Base-by-base conservation (phyloP, 2,113 vertebrate genomes). In the Indicator indicator region DNA sequence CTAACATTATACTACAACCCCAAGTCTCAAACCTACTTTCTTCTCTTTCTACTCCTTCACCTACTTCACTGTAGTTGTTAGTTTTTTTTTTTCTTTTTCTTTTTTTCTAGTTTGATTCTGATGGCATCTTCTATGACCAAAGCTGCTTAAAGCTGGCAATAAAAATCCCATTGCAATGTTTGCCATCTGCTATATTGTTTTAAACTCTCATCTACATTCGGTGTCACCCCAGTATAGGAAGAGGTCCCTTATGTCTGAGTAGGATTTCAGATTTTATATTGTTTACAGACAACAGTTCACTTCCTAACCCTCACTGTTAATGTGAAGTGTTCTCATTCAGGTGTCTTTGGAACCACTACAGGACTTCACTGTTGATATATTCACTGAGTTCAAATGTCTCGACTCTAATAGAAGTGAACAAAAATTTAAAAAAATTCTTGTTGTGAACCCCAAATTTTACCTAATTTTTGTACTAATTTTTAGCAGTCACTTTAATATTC, bases 181-280 rank as follows among this genome's bases (percentile, higher is more conserved):
- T 93, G 46, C 69, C 80, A 73, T 93, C 69, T 88, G 52, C 83
- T 91, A 65, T 28, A 62, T 28, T 58, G 20, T 81, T 90, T 83
- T 86, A 80, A 90, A 70, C 18, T 86, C 69, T 83, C 70, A 78
- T 88, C 46, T 90, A 18, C n/a, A 52, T 83, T 92, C 64, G 54
- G 3, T 36, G 12, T 70, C 74, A 52, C n/a, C 30, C 73, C 76
- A 63, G 76, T 77, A 90, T 88, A 92, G 27, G 30, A 79, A 88
- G 52, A 77, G 17, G 65, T 76, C 28, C 23, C 44, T 93, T 84
- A 79, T 42, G 72, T 48, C 46, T 83, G 42, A 86, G 52, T 30
- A 78, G 26, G 32, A 64, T 86, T 94, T 90, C 33, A 69, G 26
- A 17, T 55, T 90, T 78, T 83, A 72, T 81, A 95, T 83, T 79